phyloP scores from a whole-genome alignment of 1,140 invertebrate species.

The Trichogramma pretiosum region DNA sequence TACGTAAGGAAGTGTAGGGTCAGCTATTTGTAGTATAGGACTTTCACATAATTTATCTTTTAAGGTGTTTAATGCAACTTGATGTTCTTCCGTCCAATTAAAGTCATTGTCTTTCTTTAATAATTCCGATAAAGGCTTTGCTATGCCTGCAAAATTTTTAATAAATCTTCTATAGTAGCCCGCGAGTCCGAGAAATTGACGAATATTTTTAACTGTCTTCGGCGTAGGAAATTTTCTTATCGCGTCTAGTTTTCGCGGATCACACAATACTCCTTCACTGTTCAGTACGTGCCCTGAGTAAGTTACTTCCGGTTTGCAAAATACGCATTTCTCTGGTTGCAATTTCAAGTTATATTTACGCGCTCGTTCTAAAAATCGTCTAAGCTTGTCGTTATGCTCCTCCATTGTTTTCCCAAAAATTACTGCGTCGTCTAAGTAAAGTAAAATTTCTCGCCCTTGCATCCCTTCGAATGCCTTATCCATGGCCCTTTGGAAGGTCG shows the following conservation, averaged over 20 bases:
- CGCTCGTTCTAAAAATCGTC: too few species aligned
- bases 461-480: constrained; percentile 29
- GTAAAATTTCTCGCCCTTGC: background rate
- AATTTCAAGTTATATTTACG: too few species aligned
- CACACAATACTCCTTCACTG: background rate
- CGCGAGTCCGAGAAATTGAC: too few species aligned
- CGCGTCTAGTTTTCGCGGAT: background rate
- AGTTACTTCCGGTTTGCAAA: too few species aligned
- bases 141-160: background rate
- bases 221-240: background rate
- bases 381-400: too few species aligned
- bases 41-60: background rate
- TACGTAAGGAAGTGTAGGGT: too few species aligned
- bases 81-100: background rate
- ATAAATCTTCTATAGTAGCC: too few species aligned
- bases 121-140: background rate
- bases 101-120: background rate
- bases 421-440: background rate
- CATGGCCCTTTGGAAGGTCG: constrained; percentile 36
- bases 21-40: too few species aligned
- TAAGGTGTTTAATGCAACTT: background rate
- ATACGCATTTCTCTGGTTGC: too few species aligned
- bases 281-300: too few species aligned
- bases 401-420: background rate
- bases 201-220: background rate